A percentile compares a stretch with the other conserved stretches of the same genome.
Conservation (phyloP, 2,797 vertebrate genomes). For the Falco berigora region DNA sequence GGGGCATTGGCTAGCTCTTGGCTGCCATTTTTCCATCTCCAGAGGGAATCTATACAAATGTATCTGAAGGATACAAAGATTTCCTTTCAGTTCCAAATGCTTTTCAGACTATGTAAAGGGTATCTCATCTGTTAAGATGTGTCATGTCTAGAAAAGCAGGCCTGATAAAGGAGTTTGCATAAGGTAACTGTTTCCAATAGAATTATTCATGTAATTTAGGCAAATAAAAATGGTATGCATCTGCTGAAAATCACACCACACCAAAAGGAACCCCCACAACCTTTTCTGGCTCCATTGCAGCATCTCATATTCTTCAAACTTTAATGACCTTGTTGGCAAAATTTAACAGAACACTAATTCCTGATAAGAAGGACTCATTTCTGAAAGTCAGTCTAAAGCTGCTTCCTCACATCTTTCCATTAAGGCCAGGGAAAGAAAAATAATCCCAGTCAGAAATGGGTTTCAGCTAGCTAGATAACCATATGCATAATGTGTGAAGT, state of each 20-base stretch:
- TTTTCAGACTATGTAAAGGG: background rate
- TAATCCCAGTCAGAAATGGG: background rate
- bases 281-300: background rate
- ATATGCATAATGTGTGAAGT: background rate
- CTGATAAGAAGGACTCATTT: background rate
- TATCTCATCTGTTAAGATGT: background rate
- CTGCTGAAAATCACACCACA: background rate
- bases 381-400: background rate
- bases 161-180: background rate
- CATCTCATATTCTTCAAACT: background rate
- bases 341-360: background rate
- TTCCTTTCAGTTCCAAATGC: background rate
- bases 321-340: background rate
- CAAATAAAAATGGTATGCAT: background rate
- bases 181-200: background rate
- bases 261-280: rapidly evolving
- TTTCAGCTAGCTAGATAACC: background rate
- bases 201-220: background rate
- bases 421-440: background rate
- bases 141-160: background rate
- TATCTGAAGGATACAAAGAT: background rate
- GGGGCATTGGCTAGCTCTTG: background rate
- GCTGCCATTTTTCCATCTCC: background rate
- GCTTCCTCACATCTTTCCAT: background rate
- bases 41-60: background rate